Conservation (phyloP, 2,113 vertebrate species). For the Eurystomus gularis region DNA sequence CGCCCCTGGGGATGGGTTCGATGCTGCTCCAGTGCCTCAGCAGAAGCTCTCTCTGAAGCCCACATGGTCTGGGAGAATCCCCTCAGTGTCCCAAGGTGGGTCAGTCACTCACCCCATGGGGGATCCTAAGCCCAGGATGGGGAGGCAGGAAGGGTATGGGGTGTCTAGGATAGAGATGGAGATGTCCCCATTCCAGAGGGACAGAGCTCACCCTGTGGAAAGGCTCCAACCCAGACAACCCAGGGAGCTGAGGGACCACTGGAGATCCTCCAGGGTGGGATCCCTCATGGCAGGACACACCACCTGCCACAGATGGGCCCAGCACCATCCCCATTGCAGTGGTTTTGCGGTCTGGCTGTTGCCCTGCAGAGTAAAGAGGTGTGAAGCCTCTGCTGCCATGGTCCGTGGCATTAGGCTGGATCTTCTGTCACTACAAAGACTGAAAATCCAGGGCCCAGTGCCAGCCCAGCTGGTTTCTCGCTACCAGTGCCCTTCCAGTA, state of each 20-base stretch:
- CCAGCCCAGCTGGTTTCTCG: neutral
- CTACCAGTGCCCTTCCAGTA: neutral
- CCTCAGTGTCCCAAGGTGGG: neutral
- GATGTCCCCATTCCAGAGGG: neutral
- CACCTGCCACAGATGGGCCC: neutral
- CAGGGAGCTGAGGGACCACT: neutral
- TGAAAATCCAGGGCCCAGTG: neutral
- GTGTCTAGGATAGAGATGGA: neutral
- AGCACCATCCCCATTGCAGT: neutral
- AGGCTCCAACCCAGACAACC: neutral
- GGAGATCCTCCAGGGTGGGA: neutral
- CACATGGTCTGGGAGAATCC: neutral
- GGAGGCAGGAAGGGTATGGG: neutral
- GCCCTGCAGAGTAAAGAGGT: neutral
- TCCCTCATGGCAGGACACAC: fast-evolving
- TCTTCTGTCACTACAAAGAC: neutral
- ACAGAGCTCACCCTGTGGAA: neutral
- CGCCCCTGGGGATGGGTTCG: neutral
- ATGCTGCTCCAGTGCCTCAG: neutral
- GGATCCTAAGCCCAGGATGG: neutral
- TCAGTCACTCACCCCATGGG: fast-evolving
- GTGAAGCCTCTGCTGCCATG: neutral
- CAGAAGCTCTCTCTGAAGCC: neutral
- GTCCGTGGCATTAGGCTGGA: fast-evolving
- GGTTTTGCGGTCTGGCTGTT: neutral